phyloP scores from a whole-genome alignment of 1,140 invertebrate species.

The Subanguina moxae region DNA sequence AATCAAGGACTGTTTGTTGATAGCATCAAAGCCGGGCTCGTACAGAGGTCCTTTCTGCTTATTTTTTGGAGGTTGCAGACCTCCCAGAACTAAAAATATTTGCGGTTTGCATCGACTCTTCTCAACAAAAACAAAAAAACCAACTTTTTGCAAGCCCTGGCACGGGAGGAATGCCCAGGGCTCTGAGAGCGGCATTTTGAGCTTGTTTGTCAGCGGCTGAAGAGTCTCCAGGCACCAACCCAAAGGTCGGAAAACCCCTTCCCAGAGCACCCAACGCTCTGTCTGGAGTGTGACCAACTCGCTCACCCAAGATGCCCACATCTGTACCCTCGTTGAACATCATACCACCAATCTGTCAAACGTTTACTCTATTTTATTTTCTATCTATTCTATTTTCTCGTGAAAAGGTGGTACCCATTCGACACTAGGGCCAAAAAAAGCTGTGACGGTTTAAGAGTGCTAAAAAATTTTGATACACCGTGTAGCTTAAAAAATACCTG shows the following conservation, averaged over 20 bases:
- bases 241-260: conserved; percentile 35
- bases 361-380: background rate
- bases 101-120: background rate
- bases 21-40: conserved; percentile 45
- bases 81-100: conserved; percentile 25
- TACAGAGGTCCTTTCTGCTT: conserved; percentile 20
- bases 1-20: conserved; percentile 42
- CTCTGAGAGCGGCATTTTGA: conserved; percentile 27
- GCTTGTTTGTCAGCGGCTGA: conserved; percentile 33
- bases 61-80: conserved; percentile 19
- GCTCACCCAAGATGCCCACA: conserved; percentile 37
- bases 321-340: conserved; percentile 45
- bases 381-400: background rate
- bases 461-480: too few species aligned
- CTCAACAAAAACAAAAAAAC: conserved; percentile 3
- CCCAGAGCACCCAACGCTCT: conserved; percentile 35
- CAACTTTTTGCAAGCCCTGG: conserved; percentile 40
- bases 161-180: conserved; percentile 40
- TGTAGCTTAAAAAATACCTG: too few species aligned
- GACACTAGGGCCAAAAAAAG: too few species aligned
- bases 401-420: too few species aligned
- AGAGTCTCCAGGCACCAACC: conserved; percentile 26
- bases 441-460: too few species aligned
- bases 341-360: conserved; percentile 39
- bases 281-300: conserved; percentile 37